Base-by-base conservation (phyloP, 92 coral and sea anemone species). In the Epizoanthus illoricatus region DNA sequence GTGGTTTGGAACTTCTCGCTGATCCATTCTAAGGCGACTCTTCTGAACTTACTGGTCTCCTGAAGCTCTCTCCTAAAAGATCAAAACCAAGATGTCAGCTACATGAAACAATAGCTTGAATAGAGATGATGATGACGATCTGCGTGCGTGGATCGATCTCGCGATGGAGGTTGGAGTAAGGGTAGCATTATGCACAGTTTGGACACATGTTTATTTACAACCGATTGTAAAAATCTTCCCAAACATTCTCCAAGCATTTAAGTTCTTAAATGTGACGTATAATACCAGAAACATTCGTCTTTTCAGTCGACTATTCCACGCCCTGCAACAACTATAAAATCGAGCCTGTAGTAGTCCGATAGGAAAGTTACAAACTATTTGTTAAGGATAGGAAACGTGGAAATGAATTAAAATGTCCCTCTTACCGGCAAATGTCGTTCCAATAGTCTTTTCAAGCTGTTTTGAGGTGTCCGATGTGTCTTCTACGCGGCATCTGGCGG, bases 301-400 rank as follows among this genome's bases (percentile, higher is more conserved):
- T 83, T 87, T 90, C 86, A 81, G 88, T 83, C 89, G 94, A 84
- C 86, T 80, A 83, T 85, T 88, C 97, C 97, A 91, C 97, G 97
- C 97, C 97, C 97, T 84, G 94, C 87, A 86, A 65, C 91, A 91
- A 93, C 97, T 91, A 86, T 89, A 90, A 93, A 93, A 90, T 92
- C 89, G 88, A 93, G 89, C 90, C 63, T 63, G 82, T 63, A 52
- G 92, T 88, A 93, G 92, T 90, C 90, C 92, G 91, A 88, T 90
- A 93, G 97, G 92, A 90, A 93, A 93, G 92, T 93, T 93, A 85
- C 90, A 93, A 93, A 93, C 97, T 93, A 90, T 93, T 90, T 87
- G 85, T 58, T 75, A 74, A 90, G 86, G 91, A 90, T 90, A 90
- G 97, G 89, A 89, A 93, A 91, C 94, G 92, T 80, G 90, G 97